These are phyloP conservation scores for Seison nebaliae DNA, from an alignment of 1,140 invertebrate genomes.

Conservation along the genomic window DNA sequence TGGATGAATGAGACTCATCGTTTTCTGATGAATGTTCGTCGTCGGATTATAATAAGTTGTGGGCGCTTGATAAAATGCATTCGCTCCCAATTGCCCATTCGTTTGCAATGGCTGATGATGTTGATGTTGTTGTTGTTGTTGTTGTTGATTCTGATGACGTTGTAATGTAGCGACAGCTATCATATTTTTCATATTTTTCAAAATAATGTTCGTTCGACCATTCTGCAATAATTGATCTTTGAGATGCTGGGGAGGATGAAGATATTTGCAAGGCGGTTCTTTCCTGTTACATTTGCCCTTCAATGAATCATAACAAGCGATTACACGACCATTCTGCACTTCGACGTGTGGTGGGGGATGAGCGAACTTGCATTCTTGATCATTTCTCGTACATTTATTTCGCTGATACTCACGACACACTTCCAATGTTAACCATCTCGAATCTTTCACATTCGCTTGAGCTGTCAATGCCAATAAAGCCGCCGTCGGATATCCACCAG, in stretches of 20 bases:
- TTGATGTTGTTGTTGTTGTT: constrained; percentile 5
- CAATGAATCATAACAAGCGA: constrained; percentile 98
- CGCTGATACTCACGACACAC: constrained; percentile 97
- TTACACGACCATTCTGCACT: constrained; percentile 80
- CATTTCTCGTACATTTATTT: constrained; percentile 89
- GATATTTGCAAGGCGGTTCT: constrained; percentile 99
- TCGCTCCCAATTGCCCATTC: not conserved
- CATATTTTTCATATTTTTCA: constrained; percentile 32
- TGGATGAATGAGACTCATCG: too few relatives aligned
- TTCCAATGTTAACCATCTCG: constrained; percentile 93
- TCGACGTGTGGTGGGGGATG: constrained; percentile 96
- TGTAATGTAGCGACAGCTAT: too few relatives aligned
- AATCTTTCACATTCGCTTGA: constrained; percentile 59
- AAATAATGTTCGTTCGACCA: constrained; percentile 85
- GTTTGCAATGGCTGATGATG: not conserved
- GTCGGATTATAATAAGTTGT: too few relatives aligned
- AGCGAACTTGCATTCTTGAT: constrained; percentile 98
- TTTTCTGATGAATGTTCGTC: too few relatives aligned
- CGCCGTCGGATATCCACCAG: too few relatives aligned
- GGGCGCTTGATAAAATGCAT: too few relatives aligned
- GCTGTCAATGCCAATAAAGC: too few relatives aligned
- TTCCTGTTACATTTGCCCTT: constrained; percentile 86
- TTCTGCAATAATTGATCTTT: constrained; percentile 98
- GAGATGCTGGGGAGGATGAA: constrained; percentile 93
- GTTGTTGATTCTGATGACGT: constrained; percentile 11